Evolutionary conservation across 2,113 vertebrate genomes (phyloP), one percentile per base, ranked within the genome.

Genomic region (Cacatua alba): DNA sequence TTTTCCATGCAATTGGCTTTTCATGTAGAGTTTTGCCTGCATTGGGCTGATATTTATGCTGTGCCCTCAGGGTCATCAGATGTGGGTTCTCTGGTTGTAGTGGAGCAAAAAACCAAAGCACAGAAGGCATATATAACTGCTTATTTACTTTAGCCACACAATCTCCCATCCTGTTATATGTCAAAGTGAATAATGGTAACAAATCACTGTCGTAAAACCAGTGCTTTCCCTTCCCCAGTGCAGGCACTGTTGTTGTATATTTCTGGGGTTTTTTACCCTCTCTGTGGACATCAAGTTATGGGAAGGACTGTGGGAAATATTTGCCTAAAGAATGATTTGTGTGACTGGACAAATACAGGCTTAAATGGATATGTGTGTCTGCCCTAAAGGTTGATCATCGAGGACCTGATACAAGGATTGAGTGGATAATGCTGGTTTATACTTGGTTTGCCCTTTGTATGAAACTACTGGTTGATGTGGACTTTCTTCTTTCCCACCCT

Each of bases 271-370:
- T 90, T 94, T 94, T 95, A 87, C 78, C 59, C 89, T 95, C 89
- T 96, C 89, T 80, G 37, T 71, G 91, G 95, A 95, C 49, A 4
- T 95, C 92, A 92, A 87, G 91, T 96, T 95, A 82, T 77, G 93
- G 96, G 82, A 94, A 94, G 91, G 82, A 48, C 92, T 97, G 95
- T 94, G 94, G 92, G 94, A 97, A 97, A 95, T 92, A 82, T 84
- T 97, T 94, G 90, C 88, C 76, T 96, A 93, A 83, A 82, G 92
- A 84, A 87, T 96, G 72, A 93, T 96, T 94, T 92, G 92, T 94
- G 90, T 82, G 72, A 63, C 94, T 92, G 95, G 88, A 93, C 76
- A 96, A 96, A 97, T 92, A 93, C 52, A 44, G 86, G 95, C 94
- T 96, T 93, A 95, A 88, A 84, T 41, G 90, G 86, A 24, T 94